These are phyloP conservation scores for Coptotermes formosanus DNA, from an alignment of 1,140 invertebrate genomes.

Conservation along the genomic window DNA sequence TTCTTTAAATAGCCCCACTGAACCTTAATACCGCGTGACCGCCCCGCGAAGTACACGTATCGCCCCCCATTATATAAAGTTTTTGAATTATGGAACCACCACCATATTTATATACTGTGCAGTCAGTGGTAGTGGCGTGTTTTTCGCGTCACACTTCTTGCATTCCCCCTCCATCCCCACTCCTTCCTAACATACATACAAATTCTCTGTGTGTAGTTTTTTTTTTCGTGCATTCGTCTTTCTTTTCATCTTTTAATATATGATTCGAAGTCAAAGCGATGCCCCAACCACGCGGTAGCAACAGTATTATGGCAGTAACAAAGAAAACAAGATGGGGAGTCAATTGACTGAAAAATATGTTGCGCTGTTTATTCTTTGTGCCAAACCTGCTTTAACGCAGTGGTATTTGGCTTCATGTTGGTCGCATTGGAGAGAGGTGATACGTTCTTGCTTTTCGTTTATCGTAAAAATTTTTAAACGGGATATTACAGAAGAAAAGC, in stretches of 20 bases:
- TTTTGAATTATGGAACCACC: conserved; percentile 4
- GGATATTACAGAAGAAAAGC: no score
- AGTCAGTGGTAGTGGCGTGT: neutral
- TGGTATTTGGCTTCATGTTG: neutral
- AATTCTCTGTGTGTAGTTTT: neutral
- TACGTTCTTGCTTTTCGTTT: no score
- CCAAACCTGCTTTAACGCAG: no score
- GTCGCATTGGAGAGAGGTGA: no score
- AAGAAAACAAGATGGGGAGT: neutral
- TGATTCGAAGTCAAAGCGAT: neutral
- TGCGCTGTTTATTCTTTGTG: neutral
- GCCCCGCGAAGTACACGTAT: neutral
- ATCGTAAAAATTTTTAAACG: no score
- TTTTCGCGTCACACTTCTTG: neutral
- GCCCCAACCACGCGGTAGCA: neutral
- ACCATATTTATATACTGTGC: neutral
- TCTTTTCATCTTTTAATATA: neutral
- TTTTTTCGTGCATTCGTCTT: neutral
- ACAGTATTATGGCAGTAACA: neutral
- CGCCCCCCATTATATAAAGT: conserved; percentile 12
- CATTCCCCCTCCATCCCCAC: neutral
- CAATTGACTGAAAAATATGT: conserved; percentile 9
- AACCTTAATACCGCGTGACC: neutral
- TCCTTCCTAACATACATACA: neutral
- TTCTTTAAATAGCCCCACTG: neutral